Percentiles rank a stretch among this genome's conserved stretches.
phyloP scores from a whole-genome alignment of 2,888 invertebrate species.

The Augiades crinisus region DNA sequence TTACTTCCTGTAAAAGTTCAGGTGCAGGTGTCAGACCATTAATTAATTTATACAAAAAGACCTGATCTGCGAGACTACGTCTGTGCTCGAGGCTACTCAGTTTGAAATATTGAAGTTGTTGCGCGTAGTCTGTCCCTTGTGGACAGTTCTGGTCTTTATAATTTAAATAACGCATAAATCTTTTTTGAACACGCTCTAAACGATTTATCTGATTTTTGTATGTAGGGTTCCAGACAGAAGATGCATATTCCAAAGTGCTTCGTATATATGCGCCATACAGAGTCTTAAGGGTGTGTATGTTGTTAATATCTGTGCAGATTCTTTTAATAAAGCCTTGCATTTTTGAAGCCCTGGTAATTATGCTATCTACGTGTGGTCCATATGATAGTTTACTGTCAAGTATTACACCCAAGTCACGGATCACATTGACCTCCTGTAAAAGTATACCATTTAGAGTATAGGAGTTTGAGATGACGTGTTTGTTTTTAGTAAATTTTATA shows the following conservation, averaged over 20 bases:
- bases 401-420: background rate
- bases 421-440: background rate
- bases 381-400: background rate
- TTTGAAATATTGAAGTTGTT: no score
- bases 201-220: background rate
- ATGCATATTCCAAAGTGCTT: background rate
- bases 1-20: no score
- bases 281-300: background rate
- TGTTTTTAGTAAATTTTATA: no score
- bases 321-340: background rate
- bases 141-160: background rate
- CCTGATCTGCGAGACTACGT: no score
- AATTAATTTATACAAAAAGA: no score
- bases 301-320: background rate
- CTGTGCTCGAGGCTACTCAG: no score
- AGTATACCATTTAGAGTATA: no score
- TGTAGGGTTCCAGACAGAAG: background rate
- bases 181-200: background rate
- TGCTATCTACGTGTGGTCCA: background rate
- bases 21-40: no score
- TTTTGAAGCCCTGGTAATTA: background rate
- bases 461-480: no score
- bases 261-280: background rate
- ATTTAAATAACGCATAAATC: background rate
- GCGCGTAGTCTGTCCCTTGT: no score